Evolutionary conservation across 2,888 invertebrate genomes (phyloP), one percentile per base, ranked within the genome.

Genomic region (Melanargia galathea): DNA sequence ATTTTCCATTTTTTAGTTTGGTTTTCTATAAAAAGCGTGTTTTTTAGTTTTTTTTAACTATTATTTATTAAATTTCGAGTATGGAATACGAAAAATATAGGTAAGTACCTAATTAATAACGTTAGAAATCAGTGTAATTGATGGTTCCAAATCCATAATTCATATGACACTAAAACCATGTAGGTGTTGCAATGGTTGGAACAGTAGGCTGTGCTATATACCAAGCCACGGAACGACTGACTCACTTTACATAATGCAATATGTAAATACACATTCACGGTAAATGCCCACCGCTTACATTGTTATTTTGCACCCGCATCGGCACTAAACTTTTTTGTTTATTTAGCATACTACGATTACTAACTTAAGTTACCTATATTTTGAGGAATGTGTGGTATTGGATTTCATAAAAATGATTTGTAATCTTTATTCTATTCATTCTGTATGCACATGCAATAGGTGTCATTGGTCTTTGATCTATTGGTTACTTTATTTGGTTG

Each of bases 281-380:
- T 24, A 52, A 33, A 57, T 48, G 60, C 43, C 38, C 60, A 59
- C 60, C 46, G 52, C 13, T n/a, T 63, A 38, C 52, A 57, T 58
- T 63, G 52, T 63, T 51, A 63, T 56, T 60, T 62, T 49, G 51
- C 48, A 60, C 57, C 43, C 43, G 60, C 60, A 54, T 45, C 43
- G 48, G 60, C 60, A 54, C 35, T 45, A 11, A 54, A 30, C n/a
- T 30, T 59, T 62, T 60, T 56, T 55, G 49, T 51, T 52, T 33
- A 26, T 45, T 60, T 45, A 52, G 45, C 35, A 46, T 46, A 43
- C 54, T 40, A 48, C 48, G 24, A 6, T 48, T 51, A 35, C 35
- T 52, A n/a, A 13, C 30, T n/a, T 24, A 56, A n/a, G n/a, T 56
- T 48, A 13, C 75, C 73, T 67, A 73, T 69, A 72, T 74, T 76